Evolutionary conservation across 2,888 invertebrate species (phyloP).

Genomic region (Polyploca ridens): DNA sequence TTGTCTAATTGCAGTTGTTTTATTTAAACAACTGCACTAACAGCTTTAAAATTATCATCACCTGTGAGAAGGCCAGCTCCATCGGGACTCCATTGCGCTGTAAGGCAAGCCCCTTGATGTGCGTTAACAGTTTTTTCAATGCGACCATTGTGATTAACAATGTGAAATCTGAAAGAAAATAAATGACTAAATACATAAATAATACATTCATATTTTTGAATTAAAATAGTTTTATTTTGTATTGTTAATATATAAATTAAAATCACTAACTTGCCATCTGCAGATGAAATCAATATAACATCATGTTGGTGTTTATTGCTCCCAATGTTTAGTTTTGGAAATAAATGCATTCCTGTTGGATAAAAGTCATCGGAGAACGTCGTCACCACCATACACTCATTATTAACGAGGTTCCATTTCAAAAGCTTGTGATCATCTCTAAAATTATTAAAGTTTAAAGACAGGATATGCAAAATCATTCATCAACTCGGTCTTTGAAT

Average conservation of each 20-base stretch:
- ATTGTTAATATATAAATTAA: neutral
- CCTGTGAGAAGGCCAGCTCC: constrained; percentile 97
- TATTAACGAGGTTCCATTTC: constrained; percentile 94
- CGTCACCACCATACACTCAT: constrained; percentile 90
- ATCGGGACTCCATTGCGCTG: constrained; percentile 97
- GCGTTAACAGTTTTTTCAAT: constrained; percentile 97
- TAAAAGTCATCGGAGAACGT: constrained; percentile 93
- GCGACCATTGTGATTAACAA: constrained; percentile 94
- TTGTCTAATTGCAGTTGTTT: neutral
- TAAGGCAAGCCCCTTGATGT: constrained; percentile 95
- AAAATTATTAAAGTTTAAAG: constrained; percentile 30
- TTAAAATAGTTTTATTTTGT: neutral
- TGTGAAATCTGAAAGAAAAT: constrained; percentile 87
- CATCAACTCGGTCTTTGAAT: neutral
- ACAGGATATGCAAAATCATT: neutral
- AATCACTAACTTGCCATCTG: constrained; percentile 89
- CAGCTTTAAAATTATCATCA: constrained; percentile 42
- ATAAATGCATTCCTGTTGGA: constrained; percentile 96
- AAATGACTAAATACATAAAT: too few species aligned
- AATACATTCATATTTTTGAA: too few species aligned
- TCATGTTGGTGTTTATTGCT: constrained; percentile 88
- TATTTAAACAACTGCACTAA: neutral
- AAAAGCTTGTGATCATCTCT: constrained; percentile 97
- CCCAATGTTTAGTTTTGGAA: constrained; percentile 87
- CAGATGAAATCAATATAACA: constrained; percentile 92